Conservation (phyloP, 2,113 vertebrate genomes). For the Rostratula benghalensis region DNA sequence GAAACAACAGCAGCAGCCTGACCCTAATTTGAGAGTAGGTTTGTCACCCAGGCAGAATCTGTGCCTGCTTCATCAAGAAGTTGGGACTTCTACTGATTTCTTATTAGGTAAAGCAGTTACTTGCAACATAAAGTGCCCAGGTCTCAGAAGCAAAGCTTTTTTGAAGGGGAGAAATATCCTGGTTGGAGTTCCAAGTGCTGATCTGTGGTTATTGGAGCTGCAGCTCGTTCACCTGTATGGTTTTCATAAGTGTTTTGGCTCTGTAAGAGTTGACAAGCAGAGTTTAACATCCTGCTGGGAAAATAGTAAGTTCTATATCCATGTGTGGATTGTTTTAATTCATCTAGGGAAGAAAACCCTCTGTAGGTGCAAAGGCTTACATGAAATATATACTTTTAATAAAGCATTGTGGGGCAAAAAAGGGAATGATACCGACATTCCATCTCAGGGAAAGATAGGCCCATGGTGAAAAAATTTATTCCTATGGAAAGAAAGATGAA, state of each 20-base stretch:
- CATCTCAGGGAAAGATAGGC: neutral
- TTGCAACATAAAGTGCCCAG: neutral
- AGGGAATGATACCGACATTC: neutral
- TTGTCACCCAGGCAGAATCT: neutral
- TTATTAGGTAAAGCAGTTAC: neutral
- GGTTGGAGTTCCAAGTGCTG: neutral
- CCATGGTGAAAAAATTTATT: neutral
- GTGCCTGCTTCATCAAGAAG: neutral
- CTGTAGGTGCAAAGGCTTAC: neutral
- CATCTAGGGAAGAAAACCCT: neutral
- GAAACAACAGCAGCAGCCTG: neutral
- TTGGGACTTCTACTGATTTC: neutral
- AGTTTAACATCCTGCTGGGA: conserved; percentile 49
- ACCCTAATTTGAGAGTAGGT: neutral
- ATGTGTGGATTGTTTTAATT: neutral
- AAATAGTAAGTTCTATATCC: conserved; percentile 34
- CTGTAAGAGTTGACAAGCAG: conserved; percentile 14
- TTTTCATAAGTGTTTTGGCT: neutral
- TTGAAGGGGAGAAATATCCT: neutral
- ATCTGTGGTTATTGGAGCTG: neutral
- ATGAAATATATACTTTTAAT: neutral
- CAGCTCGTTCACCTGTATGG: neutral
- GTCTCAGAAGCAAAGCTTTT: neutral
- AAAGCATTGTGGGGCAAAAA: neutral
- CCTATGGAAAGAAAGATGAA: neutral